phyloP scores from a whole-genome alignment of 2,888 invertebrate species.

The Eupithecia subumbrata region DNA sequence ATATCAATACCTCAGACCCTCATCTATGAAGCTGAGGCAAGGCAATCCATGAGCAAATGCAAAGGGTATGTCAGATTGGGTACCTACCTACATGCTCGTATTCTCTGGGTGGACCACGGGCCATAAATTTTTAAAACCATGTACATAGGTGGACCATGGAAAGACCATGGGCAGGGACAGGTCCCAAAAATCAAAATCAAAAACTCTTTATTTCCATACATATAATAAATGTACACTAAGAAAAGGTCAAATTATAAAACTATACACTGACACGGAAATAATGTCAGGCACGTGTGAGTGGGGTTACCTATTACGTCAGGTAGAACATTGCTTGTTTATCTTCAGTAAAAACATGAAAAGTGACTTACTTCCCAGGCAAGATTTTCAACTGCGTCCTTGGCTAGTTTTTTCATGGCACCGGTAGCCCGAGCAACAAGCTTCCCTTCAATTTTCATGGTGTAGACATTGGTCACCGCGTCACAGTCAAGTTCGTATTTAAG shows the following conservation, averaged over 20 bases:
- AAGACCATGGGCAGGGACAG: no score
- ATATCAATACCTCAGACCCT: no score
- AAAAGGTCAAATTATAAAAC: no score
- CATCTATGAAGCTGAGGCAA: no score
- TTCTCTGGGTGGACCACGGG: no score
- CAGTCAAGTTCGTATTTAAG: constrained; percentile 47
- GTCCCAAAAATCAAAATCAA: no score
- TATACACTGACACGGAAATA: no score
- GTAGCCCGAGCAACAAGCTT: constrained; percentile 55
- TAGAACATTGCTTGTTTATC: background rate
- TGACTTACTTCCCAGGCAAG: constrained; percentile 72
- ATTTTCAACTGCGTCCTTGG: constrained; percentile 54
- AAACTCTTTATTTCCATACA: no score
- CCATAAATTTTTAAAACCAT: no score
- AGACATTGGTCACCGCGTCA: constrained; percentile 46
- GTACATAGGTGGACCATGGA: no score
- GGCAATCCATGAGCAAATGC: background rate
- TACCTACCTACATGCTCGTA: no score
- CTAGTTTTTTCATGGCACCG: constrained; percentile 56
- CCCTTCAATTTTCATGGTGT: constrained; percentile 56
- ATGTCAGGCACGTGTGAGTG: background rate
- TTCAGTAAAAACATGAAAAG: background rate
- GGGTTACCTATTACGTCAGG: background rate
- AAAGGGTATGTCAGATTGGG: background rate
- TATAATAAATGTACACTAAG: no score